Evolutionary conservation across 2,888 invertebrate genomes (phyloP).

Genomic region (Nebria salina): DNA sequence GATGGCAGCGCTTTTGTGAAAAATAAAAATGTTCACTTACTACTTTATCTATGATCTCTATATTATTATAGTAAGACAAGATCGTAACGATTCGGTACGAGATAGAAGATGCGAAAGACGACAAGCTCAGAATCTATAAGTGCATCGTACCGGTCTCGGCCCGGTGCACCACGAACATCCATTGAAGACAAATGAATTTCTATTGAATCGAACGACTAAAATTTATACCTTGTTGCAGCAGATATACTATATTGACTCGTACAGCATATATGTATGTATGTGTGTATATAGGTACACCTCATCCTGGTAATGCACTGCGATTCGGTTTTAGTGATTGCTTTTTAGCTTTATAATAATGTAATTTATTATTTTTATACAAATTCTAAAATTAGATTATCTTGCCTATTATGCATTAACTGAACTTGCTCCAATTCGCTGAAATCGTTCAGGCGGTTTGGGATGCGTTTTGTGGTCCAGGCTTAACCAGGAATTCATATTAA

Average conservation of each 20-base stretch:
- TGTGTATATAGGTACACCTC: not conserved
- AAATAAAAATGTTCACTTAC: not conserved
- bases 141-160: not conserved
- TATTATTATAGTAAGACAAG: not conserved
- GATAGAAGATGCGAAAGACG: not conserved
- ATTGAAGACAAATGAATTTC: not conserved
- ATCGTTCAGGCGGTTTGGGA: not conserved
- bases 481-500: conserved; percentile 16
- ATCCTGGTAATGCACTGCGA: not conserved
- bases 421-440: too few relatives aligned
- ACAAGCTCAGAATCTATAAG: not conserved
- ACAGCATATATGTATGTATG: not conserved
- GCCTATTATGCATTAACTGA: too few relatives aligned
- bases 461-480: not conserved
- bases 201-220: not conserved
- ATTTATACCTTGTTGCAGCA: not conserved
- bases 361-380: too few relatives aligned
- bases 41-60: not conserved
- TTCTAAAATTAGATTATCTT: too few relatives aligned
- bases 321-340: not conserved
- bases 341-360: not conserved
- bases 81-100: conserved; percentile 1
- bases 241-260: not conserved
- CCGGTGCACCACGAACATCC: not conserved
- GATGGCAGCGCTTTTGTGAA: not conserved